phyloP scores from a whole-genome alignment of 2,888 invertebrate genomes.

The Aspidiotus destructor region DNA sequence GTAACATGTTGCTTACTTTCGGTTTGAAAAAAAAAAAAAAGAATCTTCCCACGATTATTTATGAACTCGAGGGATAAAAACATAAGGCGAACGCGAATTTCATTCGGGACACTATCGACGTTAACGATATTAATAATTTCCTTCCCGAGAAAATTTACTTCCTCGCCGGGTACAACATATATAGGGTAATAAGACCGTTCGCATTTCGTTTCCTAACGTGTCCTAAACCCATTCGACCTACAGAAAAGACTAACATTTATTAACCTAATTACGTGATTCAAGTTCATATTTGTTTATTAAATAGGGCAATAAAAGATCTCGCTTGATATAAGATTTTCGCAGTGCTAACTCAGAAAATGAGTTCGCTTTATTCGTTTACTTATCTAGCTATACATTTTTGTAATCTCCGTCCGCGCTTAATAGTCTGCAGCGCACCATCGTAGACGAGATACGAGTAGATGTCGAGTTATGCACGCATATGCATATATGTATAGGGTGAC shows the following conservation, averaged over 20 bases:
- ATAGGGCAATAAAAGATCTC: background rate
- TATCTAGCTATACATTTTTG: background rate
- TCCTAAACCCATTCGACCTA: background rate
- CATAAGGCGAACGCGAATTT: conserved; percentile 27
- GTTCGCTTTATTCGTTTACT: no score
- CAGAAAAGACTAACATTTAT: background rate
- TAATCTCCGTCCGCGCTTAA: background rate
- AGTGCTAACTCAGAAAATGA: no score
- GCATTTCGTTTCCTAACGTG: background rate
- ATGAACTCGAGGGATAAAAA: conserved; percentile 1
- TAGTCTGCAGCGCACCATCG: background rate
- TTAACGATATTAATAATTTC: conserved; percentile 28
- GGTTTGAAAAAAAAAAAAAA: conserved; percentile 5
- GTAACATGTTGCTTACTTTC: no score
- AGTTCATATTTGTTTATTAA: background rate
- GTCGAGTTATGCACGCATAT: background rate
- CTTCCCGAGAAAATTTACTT: conserved; percentile 25
- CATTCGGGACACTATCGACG: conserved; percentile 14
- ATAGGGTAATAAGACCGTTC: conserved; percentile 2
- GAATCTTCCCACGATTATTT: conserved; percentile 26
- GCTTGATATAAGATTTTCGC: no score
- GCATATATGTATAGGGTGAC: background rate
- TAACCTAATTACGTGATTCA: conserved; percentile 4
- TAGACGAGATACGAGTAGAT: conserved; percentile 1
- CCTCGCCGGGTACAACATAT: conserved; percentile 13